A percentile compares a stretch with the other conserved stretches of the same genome.
Conservation (phyloP, 2,888 invertebrate genomes). For the Stenichneumon culpator region DNA sequence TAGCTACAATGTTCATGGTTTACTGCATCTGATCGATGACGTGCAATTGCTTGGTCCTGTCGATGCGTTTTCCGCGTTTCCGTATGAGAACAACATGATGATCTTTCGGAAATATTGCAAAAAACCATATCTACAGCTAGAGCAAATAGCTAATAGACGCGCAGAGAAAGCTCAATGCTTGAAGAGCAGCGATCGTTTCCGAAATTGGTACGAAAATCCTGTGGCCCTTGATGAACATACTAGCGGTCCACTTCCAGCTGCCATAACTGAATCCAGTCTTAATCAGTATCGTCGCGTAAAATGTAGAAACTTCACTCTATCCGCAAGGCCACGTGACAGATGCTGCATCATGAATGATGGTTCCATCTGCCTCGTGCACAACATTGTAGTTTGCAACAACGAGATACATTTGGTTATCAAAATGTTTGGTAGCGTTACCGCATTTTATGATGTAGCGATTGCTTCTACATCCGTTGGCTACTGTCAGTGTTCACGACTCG, state of each 20-base stretch:
- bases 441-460: background rate
- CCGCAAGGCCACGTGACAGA: background rate
- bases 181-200: background rate
- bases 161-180: conserved; percentile 19
- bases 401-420: conserved; percentile 1
- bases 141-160: conserved; percentile 54
- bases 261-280: background rate
- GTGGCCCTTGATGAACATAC: background rate
- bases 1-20: conserved; percentile 54
- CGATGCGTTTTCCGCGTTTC: conserved; percentile 56
- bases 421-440: background rate
- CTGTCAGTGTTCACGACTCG: background rate
- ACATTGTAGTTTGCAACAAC: conserved; percentile 18
- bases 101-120: conserved; percentile 37
- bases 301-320: background rate
- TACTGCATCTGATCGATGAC: conserved; percentile 59
- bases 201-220: background rate
- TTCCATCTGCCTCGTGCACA: background rate
- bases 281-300: background rate
- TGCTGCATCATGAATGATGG: background rate
- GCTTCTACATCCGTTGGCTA: background rate
- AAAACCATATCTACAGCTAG: conserved; percentile 41
- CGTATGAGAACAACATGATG: conserved; percentile 58
- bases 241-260: background rate
- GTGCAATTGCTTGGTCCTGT: conserved; percentile 51